Percentiles rank a stretch among this genome's conserved stretches.
These are phyloP conservation scores for Erebia ligea DNA, from an alignment of 2,888 invertebrate genomes.

Conservation along the genomic window DNA sequence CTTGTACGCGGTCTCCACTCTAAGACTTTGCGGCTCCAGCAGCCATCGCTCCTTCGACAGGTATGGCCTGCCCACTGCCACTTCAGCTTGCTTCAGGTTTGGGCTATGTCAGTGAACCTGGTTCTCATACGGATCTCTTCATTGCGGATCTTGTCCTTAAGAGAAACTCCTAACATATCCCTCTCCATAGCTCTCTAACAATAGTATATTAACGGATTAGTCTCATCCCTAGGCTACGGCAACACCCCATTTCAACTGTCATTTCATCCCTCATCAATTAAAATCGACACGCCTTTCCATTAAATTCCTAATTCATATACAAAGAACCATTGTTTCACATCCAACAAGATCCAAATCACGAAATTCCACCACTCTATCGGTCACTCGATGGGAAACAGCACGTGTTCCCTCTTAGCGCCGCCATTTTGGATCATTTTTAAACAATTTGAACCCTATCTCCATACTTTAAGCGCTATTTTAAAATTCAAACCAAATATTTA, in stretches of 20 bases:
- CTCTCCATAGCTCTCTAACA: no score
- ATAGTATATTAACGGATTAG: no score
- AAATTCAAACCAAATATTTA: neutral
- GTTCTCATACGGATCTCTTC: no score
- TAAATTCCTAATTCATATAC: conserved; percentile 12
- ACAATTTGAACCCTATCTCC: neutral
- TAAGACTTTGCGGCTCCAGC: no score
- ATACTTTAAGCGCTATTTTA: neutral
- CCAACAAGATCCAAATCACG: conserved; percentile 15
- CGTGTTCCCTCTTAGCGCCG: conserved; percentile 28
- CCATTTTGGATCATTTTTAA: neutral
- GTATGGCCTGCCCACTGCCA: no score
- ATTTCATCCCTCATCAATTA: conserved; percentile 5
- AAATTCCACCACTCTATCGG: conserved; percentile 32
- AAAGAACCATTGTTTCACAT: conserved; percentile 26
- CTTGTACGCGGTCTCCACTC: no score
- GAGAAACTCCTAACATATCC: no score
- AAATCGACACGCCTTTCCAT: conserved; percentile 13
- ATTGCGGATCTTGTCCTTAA: no score
- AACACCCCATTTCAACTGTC: neutral
- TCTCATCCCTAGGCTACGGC: neutral
- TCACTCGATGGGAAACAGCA: conserved; percentile 35
- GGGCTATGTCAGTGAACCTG: no score
- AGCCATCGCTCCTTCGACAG: no score
- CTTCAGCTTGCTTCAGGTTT: no score